These are phyloP conservation scores for Tachysurus vachellii DNA, from an alignment of 2,113 vertebrate species.

Conservation along the genomic window DNA sequence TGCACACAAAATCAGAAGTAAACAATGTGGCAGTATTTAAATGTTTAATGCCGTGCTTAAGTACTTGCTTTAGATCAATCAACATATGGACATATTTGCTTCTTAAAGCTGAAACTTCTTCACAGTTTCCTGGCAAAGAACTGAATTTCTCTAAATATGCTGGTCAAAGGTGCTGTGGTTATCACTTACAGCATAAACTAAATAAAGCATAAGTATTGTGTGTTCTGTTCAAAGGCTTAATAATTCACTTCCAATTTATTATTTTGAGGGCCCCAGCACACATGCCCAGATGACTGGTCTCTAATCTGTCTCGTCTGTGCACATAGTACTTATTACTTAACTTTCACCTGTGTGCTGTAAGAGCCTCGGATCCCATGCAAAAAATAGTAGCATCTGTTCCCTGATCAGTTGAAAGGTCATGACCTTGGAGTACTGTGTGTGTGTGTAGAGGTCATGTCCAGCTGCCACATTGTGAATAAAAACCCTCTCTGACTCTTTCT, in stretches of 20 bases:
- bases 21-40: neutral
- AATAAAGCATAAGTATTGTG: neutral
- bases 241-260: neutral
- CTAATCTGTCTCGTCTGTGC: neutral
- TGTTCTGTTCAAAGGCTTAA: neutral
- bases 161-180: neutral
- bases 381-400: slow-evolving; percentile 40
- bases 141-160: neutral
- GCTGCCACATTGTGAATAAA: neutral
- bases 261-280: neutral
- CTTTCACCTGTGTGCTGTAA: slow-evolving; percentile 26
- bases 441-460: slow-evolving; percentile 26
- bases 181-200: neutral
- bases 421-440: slow-evolving; percentile 23
- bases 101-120: neutral
- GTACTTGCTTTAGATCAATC: neutral
- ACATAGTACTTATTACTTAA: neutral
- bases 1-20: neutral
- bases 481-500: neutral
- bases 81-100: neutral
- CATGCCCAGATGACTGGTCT: neutral
- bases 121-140: neutral
- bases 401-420: slow-evolving; percentile 26
- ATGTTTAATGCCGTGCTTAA: no score
- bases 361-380: neutral